Evolutionary conservation across 2,888 invertebrate genomes (phyloP).

Genomic region (Dasypolia templi): DNA sequence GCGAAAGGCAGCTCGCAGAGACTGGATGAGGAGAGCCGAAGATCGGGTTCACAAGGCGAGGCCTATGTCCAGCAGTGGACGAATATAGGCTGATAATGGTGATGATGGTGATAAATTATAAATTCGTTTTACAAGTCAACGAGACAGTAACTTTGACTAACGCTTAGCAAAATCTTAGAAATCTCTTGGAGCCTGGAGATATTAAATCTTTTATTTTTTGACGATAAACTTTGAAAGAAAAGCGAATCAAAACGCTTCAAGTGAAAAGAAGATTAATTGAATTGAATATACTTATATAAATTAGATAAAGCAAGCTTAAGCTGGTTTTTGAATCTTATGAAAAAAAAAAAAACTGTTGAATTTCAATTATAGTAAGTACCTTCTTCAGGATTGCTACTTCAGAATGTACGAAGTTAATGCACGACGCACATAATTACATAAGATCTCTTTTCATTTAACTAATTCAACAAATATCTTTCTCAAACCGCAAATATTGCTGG

Average conservation of each 20-base stretch:
- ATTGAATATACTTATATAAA: neutral
- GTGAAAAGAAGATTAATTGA: conserved; percentile 9
- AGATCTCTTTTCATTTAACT: neutral
- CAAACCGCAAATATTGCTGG: neutral
- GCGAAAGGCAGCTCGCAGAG: too few species aligned
- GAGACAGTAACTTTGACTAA: neutral
- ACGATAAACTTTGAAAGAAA: neutral
- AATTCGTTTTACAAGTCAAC: conserved; percentile 8
- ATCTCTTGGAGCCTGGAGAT: neutral
- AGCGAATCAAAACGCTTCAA: neutral
- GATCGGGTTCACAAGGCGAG: too few species aligned
- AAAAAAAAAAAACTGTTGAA: too few species aligned
- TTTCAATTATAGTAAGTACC: neutral
- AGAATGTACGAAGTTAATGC: neutral
- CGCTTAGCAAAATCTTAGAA: neutral
- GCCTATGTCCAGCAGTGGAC: too few species aligned
- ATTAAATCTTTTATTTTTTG: neutral
- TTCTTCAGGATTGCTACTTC: neutral
- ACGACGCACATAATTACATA: too few species aligned
- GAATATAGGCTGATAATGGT: too few species aligned
- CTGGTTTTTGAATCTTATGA: neutral
- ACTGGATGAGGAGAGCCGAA: too few species aligned
- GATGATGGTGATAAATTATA: too few species aligned
- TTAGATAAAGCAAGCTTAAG: neutral
- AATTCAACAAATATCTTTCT: neutral